phyloP scores from a whole-genome alignment of 2,113 vertebrate genomes.

The Sylvia atricapilla region DNA sequence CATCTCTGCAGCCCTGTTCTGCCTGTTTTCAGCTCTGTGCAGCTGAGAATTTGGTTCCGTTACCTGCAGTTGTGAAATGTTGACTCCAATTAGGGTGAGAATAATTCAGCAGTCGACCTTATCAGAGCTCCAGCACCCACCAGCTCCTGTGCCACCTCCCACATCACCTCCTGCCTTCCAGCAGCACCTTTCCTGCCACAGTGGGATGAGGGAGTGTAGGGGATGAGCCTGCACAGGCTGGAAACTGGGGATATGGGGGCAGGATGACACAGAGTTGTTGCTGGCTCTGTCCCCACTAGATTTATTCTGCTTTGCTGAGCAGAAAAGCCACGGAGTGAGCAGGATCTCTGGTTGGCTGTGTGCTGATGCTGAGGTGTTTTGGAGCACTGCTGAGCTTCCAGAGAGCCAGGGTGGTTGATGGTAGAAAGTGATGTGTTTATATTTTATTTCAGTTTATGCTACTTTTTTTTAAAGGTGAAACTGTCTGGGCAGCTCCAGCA shows the following conservation, averaged over 20 bases:
- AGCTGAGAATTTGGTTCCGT: neutral
- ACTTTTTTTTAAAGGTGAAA: neutral
- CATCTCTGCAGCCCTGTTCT: neutral
- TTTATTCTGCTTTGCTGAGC: conserved; percentile 14
- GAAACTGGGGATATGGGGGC: neutral
- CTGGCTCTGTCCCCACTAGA: neutral
- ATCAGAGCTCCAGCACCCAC: neutral
- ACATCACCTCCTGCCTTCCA: neutral
- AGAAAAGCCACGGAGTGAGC: neutral
- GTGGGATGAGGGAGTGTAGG: neutral
- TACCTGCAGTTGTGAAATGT: neutral
- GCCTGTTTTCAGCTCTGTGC: neutral
- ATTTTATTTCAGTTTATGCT: neutral
- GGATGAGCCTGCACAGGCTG: neutral
- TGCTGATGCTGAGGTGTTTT: neutral
- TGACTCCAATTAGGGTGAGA: neutral
- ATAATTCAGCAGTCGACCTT: neutral
- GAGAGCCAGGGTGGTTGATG: neutral
- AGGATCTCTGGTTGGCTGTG: neutral
- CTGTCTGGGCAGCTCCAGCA: neutral
- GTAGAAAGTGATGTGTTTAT: neutral
- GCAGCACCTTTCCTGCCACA: neutral
- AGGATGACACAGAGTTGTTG: neutral
- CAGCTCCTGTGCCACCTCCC: neutral
- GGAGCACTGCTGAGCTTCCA: neutral